A percentile compares a stretch with the other conserved stretches of the same genome.
phyloP scores from a whole-genome alignment of 2,888 invertebrate species.

The Actias luna region DNA sequence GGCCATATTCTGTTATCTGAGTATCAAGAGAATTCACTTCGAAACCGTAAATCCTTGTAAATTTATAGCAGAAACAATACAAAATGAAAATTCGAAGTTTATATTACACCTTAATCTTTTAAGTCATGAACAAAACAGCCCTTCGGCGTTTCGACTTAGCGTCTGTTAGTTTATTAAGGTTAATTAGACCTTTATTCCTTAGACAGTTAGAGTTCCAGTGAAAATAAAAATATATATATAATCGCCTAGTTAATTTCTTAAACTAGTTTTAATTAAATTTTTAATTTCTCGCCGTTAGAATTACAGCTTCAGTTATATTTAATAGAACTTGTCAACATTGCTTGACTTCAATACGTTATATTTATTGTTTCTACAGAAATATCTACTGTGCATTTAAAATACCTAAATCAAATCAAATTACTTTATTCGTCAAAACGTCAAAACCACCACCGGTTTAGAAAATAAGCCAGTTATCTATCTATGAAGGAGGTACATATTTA shows the following conservation, averaged over 20 bases:
- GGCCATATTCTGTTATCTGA: not conserved
- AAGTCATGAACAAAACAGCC: slow-evolving; percentile 9
- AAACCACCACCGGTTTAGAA: too few relatives aligned
- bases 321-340: too few relatives aligned
- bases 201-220: not conserved
- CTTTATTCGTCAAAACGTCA: too few relatives aligned
- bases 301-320: too few relatives aligned
- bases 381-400: too few relatives aligned
- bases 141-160: slow-evolving; percentile 3
- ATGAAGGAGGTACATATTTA: too few relatives aligned
- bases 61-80: not conserved
- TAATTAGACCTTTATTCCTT: not conserved
- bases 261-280: too few relatives aligned
- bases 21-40: not conserved
- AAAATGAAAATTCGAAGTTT: slow-evolving; percentile 6
- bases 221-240: slow-evolving; percentile 2
- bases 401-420: too few relatives aligned
- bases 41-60: not conserved
- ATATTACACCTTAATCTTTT: slow-evolving; percentile 1
- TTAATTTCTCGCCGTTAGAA: too few relatives aligned
- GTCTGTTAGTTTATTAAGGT: slow-evolving; percentile 6
- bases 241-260: not conserved
- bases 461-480: too few relatives aligned
- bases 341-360: too few relatives aligned
- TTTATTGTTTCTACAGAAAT: too few relatives aligned